A percentile compares a stretch with the other conserved stretches of the same genome.
Conservation (phyloP, 2,888 invertebrate species). For the Hirtodrosophila alboralis region DNA sequence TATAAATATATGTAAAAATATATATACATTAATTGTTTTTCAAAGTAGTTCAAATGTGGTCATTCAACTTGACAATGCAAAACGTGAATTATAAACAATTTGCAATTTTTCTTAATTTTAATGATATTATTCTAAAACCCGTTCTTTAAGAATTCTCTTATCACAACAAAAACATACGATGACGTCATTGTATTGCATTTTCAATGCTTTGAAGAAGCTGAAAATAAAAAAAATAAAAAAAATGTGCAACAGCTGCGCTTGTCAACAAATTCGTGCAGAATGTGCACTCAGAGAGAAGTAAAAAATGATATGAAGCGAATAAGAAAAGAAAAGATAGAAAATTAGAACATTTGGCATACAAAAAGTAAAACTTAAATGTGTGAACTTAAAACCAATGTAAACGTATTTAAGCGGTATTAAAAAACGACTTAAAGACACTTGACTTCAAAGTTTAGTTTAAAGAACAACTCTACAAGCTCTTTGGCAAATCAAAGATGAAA, state of each 20-base stretch:
- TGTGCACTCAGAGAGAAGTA: neutral
- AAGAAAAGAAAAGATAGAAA: neutral
- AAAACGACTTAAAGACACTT: conserved; percentile 1
- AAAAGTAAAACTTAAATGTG: neutral
- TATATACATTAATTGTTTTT: too few species aligned
- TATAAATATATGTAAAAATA: too few species aligned
- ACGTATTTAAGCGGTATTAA: conserved; percentile 18
- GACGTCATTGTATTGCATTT: neutral
- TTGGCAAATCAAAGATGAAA: conserved; percentile 8
- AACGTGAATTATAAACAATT: too few species aligned
- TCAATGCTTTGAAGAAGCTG: neutral
- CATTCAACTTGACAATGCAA: too few species aligned
- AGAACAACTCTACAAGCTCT: neutral
- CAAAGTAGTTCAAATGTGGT: too few species aligned
- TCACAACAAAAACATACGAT: neutral
- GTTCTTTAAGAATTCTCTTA: too few species aligned
- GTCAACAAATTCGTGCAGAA: conserved; percentile 34
- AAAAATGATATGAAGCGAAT: conserved; percentile 7
- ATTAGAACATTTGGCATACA: too few species aligned
- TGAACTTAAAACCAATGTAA: neutral
- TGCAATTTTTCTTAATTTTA: too few species aligned
- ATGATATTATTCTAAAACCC: too few species aligned
- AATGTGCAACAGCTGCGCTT: conserved; percentile 3
- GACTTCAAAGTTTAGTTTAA: conserved; percentile 11
- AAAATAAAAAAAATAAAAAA: neutral